Conservation (phyloP, 2,888 invertebrate species). For the Melieria omissa region DNA sequence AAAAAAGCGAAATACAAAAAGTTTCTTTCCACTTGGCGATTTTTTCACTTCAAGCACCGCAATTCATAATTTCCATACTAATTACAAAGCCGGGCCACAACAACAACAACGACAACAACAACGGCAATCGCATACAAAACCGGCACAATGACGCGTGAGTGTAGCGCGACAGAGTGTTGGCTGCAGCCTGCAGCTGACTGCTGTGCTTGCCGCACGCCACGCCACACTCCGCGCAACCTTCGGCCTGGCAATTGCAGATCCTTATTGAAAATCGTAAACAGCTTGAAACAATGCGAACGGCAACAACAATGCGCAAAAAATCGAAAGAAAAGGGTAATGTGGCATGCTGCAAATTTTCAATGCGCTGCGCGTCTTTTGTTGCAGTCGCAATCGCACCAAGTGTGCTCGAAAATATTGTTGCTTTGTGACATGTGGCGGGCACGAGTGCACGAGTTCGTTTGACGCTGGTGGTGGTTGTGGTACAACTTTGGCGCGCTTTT, state of each 20-base stretch:
- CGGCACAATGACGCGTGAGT: neutral
- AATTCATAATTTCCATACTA: conserved; percentile 61
- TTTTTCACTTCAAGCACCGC: conserved; percentile 49
- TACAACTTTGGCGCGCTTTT: neutral
- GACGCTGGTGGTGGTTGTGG: neutral
- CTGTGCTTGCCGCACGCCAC: conserved; percentile 17
- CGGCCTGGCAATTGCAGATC: neutral
- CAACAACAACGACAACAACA: neutral
- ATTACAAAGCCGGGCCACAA: conserved; percentile 51
- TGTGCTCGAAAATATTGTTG: conserved; percentile 34
- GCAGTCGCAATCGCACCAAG: neutral
- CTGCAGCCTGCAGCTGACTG: conserved; percentile 27
- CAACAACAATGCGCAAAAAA: conserved; percentile 25
- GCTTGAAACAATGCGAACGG: conserved; percentile 15
- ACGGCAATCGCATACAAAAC: neutral
- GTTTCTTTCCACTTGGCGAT: neutral
- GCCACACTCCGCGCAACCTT: neutral
- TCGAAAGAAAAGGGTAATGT: conserved; percentile 11
- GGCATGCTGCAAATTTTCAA: neutral
- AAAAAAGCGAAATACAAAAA: conserved; percentile 26
- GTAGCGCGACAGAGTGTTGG: conserved; percentile 19
- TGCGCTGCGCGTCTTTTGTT: neutral
- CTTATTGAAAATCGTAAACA: conserved; percentile 30
- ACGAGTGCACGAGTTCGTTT: conserved; percentile 29
- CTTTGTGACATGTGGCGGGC: conserved; percentile 42